Evolutionary conservation across 2,888 invertebrate species (phyloP).

Genomic region (Hemicrepidius hirtus): DNA sequence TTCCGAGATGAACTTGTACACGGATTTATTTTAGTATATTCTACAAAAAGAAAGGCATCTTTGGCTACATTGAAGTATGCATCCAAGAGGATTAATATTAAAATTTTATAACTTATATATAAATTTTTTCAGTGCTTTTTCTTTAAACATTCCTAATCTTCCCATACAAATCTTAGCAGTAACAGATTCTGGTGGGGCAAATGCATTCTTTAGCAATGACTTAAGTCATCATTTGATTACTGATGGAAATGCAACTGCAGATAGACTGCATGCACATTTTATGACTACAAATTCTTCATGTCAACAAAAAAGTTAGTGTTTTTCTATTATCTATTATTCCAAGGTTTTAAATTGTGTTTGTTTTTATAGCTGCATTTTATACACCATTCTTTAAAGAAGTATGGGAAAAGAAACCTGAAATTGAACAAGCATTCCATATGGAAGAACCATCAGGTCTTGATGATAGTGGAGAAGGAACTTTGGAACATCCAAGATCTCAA

Average conservation of each 20-base stretch:
- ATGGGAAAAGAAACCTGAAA: slow-evolving; percentile 96
- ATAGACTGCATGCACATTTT: slow-evolving; percentile 91
- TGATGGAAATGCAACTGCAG: slow-evolving; percentile 94
- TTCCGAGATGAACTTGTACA: slow-evolving; percentile 94
- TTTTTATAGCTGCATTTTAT: slow-evolving; percentile 87
- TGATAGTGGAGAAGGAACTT: slow-evolving; percentile 82
- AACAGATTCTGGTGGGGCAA: slow-evolving; percentile 91
- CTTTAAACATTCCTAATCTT: slow-evolving; percentile 93
- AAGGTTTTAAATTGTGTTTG: slow-evolving; percentile 6
- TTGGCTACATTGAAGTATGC: slow-evolving; percentile 91
- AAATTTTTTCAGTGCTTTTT: slow-evolving; percentile 83
- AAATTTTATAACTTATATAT: background rate
- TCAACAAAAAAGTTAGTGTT: slow-evolving; percentile 86
- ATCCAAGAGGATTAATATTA: background rate
- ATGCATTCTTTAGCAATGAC: slow-evolving; percentile 92
- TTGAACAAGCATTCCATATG: slow-evolving; percentile 93
- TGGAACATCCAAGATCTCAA: slow-evolving; percentile 82
- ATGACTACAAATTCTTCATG: slow-evolving; percentile 91
- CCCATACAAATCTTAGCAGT: slow-evolving; percentile 96
- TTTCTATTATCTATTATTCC: background rate
- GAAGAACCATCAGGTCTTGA: slow-evolving; percentile 79
- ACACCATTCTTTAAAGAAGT: slow-evolving; percentile 97
- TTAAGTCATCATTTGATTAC: slow-evolving; percentile 92
- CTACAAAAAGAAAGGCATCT: slow-evolving; percentile 95
- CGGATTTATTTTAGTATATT: slow-evolving; percentile 96